Evolutionary conservation across 2,113 vertebrate species (phyloP), one percentile per base, ranked within the genome.

Genomic region (Labeo rohita): DNA sequence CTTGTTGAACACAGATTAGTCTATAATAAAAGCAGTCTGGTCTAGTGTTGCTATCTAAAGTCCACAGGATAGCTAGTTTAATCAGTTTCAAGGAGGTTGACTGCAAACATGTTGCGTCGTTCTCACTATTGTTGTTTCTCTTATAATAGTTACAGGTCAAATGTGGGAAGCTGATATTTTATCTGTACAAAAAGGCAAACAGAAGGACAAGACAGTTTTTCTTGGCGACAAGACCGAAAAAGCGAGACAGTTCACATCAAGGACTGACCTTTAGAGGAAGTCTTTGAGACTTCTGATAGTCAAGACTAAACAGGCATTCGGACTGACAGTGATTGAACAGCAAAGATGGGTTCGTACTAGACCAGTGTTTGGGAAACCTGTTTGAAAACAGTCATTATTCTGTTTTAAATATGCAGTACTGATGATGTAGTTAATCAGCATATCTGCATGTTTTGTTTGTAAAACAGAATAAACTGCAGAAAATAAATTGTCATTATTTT

Each of bases 251-350:
- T 8, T 93, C 93, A 92, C 94, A 93, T 93, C 91, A 90, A 90
- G 86, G 92, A 89, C 65, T 61, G 89, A 91, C 92, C 91, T n/a
- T 85, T 77, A 95, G 91, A 92, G 92, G 92, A 95, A 93, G 18
- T 61, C 18, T n/a, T n/a, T n/a, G 3, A 59, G 94, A 93, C 81
- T 65, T 93, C 91, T 93, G 94, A 95, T 95, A 94, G 93, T 90
- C 89, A 84, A 80, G 84, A 39, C 34, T 18, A 39, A 68, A 39
- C 34, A 16, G 8, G 2, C 34, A 28, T 3, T 18, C 66, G 6
- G 18, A 56, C 7, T 9, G 63, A 34, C 28, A 8, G 63, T 34
- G 34, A 68, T 8, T 16, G 65, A 70, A 36, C 66, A 39, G 36
- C 34, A 16, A 16, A 8, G 8, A 68, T 4, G 8, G 68, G 4